Percentiles rank a stretch among this genome's conserved stretches.
Conservation (phyloP, 2,113 vertebrate genomes). For the Micronycteris hirsuta region DNA sequence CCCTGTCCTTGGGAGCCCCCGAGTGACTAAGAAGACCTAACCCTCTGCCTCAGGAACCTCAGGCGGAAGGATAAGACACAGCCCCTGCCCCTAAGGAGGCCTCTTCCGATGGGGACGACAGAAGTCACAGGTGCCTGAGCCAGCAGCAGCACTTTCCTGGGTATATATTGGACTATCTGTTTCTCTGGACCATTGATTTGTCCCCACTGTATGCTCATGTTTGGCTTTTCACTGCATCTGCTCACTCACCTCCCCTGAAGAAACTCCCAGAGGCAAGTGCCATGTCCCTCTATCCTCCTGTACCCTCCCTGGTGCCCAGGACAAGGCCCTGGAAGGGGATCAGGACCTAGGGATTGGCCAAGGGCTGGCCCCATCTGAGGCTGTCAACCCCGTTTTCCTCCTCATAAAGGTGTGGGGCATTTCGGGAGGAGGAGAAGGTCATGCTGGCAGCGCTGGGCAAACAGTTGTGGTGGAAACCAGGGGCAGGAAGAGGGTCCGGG, state of each 20-base stretch:
- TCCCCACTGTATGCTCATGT: conserved; percentile 4
- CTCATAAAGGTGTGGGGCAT: background rate
- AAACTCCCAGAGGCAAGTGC: conserved; percentile 4
- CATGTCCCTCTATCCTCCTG: background rate
- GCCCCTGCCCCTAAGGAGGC: background rate
- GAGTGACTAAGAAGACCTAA: background rate
- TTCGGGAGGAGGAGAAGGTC: background rate
- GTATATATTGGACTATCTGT: background rate
- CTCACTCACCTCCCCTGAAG: conserved; percentile 16
- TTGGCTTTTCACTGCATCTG: conserved; percentile 29
- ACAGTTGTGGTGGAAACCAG: background rate
- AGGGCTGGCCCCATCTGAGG: background rate
- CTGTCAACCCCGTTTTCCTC: background rate
- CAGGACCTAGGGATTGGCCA: background rate
- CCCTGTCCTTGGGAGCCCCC: background rate
- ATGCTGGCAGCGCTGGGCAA: background rate
- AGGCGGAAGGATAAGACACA: conserved; percentile 19
- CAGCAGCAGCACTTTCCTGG: background rate
- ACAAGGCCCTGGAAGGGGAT: background rate
- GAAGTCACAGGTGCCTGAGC: conserved; percentile 26
- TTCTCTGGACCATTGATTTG: conserved; percentile 27
- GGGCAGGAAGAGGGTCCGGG: background rate
- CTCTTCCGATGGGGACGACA: background rate
- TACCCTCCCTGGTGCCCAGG: background rate
- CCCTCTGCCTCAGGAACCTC: background rate